phyloP scores from a whole-genome alignment of 2,888 invertebrate genomes.

The Lasius platythorax region DNA sequence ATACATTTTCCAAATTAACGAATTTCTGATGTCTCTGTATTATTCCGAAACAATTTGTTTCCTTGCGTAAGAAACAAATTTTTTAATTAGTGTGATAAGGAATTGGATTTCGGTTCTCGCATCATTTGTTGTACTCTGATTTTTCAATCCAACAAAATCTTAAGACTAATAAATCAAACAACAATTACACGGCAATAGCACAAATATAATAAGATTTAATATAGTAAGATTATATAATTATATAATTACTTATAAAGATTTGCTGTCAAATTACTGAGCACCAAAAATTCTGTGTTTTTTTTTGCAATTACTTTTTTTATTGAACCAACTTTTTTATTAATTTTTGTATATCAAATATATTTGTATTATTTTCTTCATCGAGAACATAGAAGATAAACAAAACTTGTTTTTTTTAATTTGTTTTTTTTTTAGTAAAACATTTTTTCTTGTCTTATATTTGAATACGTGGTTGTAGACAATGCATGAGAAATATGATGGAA shows the following conservation, averaged over 20 bases:
- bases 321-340: neutral
- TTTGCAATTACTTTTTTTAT: neutral
- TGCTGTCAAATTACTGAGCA: neutral
- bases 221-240: neutral
- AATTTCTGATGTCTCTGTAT: neutral
- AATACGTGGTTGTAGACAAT: too few species aligned
- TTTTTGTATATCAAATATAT: neutral
- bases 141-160: neutral
- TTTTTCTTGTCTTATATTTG: neutral
- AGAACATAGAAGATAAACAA: neutral
- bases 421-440: neutral
- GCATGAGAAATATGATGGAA: neutral
- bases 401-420: neutral
- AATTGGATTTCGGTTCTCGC: neutral
- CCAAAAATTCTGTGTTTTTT: neutral
- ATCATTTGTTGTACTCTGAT: neutral
- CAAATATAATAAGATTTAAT: neutral
- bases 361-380: neutral
- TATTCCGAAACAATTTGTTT: neutral
- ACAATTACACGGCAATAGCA: neutral
- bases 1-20: constrained; percentile 16
- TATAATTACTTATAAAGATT: neutral
- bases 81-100: neutral
- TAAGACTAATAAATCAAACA: neutral
- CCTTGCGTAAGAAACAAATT: neutral